Conservation (phyloP, 2,113 vertebrate species). For the Proteles cristata region DNA sequence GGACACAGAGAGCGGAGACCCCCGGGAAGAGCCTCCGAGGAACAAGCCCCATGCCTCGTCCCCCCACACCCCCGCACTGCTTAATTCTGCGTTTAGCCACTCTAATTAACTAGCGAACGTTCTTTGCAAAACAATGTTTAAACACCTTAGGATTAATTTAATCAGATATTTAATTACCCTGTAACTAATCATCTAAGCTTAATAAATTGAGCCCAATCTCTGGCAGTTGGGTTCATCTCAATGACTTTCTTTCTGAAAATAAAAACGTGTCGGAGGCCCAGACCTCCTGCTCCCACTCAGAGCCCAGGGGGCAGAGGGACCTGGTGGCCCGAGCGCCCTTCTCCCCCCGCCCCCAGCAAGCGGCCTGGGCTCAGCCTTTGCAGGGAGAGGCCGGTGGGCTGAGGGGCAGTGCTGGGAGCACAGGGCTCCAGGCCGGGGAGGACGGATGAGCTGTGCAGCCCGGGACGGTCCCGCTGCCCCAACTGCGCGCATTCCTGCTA, state of each 20-base stretch:
- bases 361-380: background rate
- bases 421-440: rapidly evolving
- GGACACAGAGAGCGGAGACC: background rate
- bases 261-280: background rate
- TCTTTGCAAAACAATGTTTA: conserved; percentile 85
- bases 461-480: background rate
- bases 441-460: background rate
- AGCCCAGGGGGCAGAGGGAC: background rate
- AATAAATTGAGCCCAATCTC: conserved; percentile 79
- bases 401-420: background rate
- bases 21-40: background rate
- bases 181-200: conserved; percentile 84
- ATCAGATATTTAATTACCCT: conserved; percentile 84
- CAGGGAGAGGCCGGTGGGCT: background rate
- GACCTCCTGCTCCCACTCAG: background rate
- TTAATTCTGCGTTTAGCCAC: conserved; percentile 65
- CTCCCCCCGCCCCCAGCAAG: background rate
- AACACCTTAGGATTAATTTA: conserved; percentile 82
- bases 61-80: background rate
- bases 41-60: background rate
- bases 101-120: conserved; percentile 83
- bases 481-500: background rate
- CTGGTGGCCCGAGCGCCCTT: rapidly evolving
- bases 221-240: conserved; percentile 74
- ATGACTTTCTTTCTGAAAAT: conserved; percentile 69